Conservation (phyloP, 2,113 vertebrate species). For the Pteronura brasiliensis region DNA sequence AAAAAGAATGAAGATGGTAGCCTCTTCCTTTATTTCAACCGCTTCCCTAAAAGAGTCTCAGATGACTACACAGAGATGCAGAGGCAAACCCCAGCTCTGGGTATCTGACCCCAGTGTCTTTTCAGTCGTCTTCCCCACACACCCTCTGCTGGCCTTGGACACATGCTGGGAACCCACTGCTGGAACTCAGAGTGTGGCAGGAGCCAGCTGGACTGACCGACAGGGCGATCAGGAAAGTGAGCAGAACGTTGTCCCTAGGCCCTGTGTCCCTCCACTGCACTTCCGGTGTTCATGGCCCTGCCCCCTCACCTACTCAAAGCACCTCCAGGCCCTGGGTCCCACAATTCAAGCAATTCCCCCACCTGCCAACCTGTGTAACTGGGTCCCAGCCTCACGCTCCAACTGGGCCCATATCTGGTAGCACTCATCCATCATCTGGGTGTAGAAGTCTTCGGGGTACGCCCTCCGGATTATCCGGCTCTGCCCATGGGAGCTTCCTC, state of each 20-base stretch:
- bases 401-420: conserved; percentile 88
- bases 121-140: background rate
- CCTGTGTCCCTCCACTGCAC: background rate
- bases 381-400: conserved; percentile 85
- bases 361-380: conserved; percentile 85
- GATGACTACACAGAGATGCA: background rate
- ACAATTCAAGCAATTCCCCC: background rate
- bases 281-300: background rate
- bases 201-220: background rate
- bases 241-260: background rate
- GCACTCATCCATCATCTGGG: conserved; percentile 90
- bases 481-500: conserved; percentile 96
- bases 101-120: background rate
- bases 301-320: background rate
- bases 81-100: background rate
- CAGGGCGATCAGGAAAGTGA: background rate
- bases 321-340: fast-evolving
- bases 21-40: background rate
- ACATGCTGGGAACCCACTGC: background rate
- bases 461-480: conserved; percentile 91
- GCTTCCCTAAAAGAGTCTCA: background rate
- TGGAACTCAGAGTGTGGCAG: background rate
- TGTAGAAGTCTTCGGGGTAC: conserved; percentile 85
- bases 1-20: background rate
- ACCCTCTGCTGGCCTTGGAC: background rate